Evolutionary conservation across 1,140 invertebrate genomes (phyloP).

Genomic region (Bombyx mandarina): DNA sequence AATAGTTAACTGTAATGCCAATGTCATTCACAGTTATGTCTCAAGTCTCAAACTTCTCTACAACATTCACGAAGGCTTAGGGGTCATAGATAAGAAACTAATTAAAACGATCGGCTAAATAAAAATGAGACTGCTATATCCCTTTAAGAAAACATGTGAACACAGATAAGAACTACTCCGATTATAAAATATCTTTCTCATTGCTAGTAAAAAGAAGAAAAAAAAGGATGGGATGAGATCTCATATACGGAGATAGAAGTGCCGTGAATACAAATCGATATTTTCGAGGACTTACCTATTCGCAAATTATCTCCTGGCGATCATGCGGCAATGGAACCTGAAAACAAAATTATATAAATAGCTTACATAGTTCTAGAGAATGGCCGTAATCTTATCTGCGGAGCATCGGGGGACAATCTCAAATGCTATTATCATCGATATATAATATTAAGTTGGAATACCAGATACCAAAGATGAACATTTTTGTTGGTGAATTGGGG

Average conservation of each 20-base stretch:
- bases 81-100: too few relatives aligned
- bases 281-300: conserved; percentile 48
- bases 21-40: too few relatives aligned
- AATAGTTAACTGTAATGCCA: too few relatives aligned
- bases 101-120: too few relatives aligned
- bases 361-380: conserved; percentile 21
- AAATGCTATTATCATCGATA: conserved; percentile 12
- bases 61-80: too few relatives aligned
- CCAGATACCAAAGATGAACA: conserved; percentile 6
- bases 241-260: conserved; percentile 12
- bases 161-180: too few relatives aligned
- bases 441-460: conserved; percentile 1
- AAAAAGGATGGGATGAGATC: too few relatives aligned
- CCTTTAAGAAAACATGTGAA: too few relatives aligned
- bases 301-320: conserved; percentile 51
- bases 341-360: conserved; percentile 39
- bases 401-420: conserved; percentile 10
- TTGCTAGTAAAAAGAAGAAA: too few relatives aligned
- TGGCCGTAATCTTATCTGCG: conserved; percentile 7
- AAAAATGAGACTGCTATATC: too few relatives aligned
- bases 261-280: conserved; percentile 49
- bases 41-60: too few relatives aligned
- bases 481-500: neutral
- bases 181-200: too few relatives aligned
- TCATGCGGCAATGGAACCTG: conserved; percentile 49